Conservation (phyloP, 2,888 invertebrate species). For the Hirtodrosophila cameraria region DNA sequence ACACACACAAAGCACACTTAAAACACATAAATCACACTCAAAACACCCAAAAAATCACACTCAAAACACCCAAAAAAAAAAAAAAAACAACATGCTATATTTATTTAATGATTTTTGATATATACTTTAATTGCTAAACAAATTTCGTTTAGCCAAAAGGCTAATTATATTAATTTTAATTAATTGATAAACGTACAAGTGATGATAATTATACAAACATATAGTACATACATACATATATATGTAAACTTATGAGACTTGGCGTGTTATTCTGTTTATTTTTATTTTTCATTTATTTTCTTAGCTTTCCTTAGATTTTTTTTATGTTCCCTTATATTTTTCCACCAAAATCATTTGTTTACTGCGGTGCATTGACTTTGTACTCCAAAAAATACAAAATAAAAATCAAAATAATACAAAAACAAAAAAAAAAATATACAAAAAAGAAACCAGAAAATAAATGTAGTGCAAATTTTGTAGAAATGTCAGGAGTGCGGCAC, state of each 20-base stretch:
- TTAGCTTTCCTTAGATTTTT: constrained; percentile 4
- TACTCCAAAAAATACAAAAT: constrained; percentile 2
- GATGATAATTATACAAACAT: constrained; percentile 32
- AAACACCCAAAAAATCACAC: neutral
- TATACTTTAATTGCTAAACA: constrained; percentile 16
- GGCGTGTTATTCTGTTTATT: constrained; percentile 30
- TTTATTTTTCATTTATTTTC: neutral
- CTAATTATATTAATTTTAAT: constrained; percentile 20
- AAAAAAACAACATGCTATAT: constrained; percentile 34
- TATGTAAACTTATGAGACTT: constrained; percentile 30
- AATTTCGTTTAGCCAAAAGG: constrained; percentile 27
- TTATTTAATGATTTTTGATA: constrained; percentile 28
- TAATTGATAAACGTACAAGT: constrained; percentile 37
- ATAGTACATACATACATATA: neutral
- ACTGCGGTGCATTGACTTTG: neutral
- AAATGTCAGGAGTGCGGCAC: constrained; percentile 49
- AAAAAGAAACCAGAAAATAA: neutral
- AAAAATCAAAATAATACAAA: neutral
- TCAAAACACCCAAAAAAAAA: neutral
- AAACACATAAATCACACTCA: constrained; percentile 5
- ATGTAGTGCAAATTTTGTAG: constrained; percentile 45
- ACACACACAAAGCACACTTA: neutral
- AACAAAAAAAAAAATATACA: neutral
- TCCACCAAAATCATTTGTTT: neutral
- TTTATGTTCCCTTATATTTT: neutral